Base-by-base conservation (phyloP, 1,140 invertebrate species). In the Neodiprion virginianus region DNA sequence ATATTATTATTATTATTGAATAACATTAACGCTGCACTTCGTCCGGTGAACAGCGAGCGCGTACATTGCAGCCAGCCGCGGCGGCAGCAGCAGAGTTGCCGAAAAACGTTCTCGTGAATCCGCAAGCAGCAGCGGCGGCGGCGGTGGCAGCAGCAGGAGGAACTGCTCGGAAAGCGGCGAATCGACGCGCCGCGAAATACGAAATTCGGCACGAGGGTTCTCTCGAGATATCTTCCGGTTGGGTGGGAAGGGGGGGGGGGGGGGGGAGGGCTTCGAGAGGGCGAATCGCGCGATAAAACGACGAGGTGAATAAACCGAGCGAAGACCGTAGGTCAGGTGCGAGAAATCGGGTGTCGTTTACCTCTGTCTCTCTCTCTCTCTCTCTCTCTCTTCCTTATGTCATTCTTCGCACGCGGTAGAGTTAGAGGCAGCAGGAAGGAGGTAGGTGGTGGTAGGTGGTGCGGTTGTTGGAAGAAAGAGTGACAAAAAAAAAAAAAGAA, bases 141-240 rank as follows among this genome's bases (percentile, higher is more conserved):
- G 48, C 67, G 8, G 10, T 5, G 75, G 14, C 28, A 49, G 49
- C 53, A 8, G 72, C 28, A 28, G 66, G 53, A 61, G 48, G 61
- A 75, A 67, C 53, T 12, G 11, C n/a, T 61, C 11, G 11, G 61
- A 67, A 47, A 23, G 67, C 12, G 67, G 40, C 21, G 5, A n/a
- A 69, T 14, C n/a, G 48, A 10, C 17, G 66, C 23, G 77, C 78
- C 83, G 83, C 83, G 80, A 84, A 85, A 83, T 84, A 79, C 76
- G 75, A 85, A 84, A 75, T 65, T 67, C 67, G 66, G 72, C 53
- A 72, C 21, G 28, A 17, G 67, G 74, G 71, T 75, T 75, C 67
- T 77, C 11, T 21, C n/a, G 49, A 75, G 71, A 75, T 72, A 80
- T 70, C 74, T 80, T 75, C 66, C 65, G 71, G 75, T 47, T 74